Percentiles rank a stretch among this genome's conserved stretches.
Evolutionary conservation across 2,888 invertebrate genomes (phyloP).

Genomic region (Brachyopa scutellaris): DNA sequence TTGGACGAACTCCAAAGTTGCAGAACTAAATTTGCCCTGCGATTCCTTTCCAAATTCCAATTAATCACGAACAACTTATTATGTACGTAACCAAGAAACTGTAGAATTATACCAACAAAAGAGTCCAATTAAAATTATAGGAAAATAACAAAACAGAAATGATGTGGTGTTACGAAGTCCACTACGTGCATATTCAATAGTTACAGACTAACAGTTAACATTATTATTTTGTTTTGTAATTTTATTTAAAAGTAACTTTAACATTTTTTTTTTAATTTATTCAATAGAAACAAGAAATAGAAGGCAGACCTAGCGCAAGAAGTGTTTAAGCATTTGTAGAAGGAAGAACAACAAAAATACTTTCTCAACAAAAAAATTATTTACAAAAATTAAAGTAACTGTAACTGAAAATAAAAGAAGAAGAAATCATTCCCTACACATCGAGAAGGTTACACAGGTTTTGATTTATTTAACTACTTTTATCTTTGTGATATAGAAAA

Average conservation of each 20-base stretch:
- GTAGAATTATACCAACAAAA: slow-evolving; percentile 6
- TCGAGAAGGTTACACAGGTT: slow-evolving; percentile 46
- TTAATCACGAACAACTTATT: not conserved
- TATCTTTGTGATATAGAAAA: not conserved
- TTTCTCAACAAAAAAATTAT: slow-evolving; percentile 26
- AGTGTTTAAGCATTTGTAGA: slow-evolving; percentile 31
- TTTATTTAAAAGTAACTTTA: not conserved
- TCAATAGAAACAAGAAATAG: too few relatives aligned
- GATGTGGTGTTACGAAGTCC: slow-evolving; percentile 40
- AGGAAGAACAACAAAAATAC: slow-evolving; percentile 19
- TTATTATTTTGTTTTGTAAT: not conserved
- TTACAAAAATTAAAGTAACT: slow-evolving; percentile 42
- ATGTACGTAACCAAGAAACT: not conserved
- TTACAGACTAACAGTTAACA: not conserved
- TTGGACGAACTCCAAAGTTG: too few relatives aligned
- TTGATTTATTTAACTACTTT: not conserved
- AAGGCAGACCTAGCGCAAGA: slow-evolving; percentile 33
- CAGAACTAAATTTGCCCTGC: too few relatives aligned
- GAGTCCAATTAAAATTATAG: not conserved
- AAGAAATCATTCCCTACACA: slow-evolving; percentile 62
- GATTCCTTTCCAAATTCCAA: too few relatives aligned
- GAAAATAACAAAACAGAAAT: slow-evolving; percentile 3
- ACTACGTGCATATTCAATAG: slow-evolving; percentile 57
- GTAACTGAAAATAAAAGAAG: slow-evolving; percentile 17
- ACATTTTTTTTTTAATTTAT: slow-evolving; percentile 13